Evolutionary conservation across 1,140 invertebrate genomes (phyloP).

Genomic region (Platyscapa corneri): DNA sequence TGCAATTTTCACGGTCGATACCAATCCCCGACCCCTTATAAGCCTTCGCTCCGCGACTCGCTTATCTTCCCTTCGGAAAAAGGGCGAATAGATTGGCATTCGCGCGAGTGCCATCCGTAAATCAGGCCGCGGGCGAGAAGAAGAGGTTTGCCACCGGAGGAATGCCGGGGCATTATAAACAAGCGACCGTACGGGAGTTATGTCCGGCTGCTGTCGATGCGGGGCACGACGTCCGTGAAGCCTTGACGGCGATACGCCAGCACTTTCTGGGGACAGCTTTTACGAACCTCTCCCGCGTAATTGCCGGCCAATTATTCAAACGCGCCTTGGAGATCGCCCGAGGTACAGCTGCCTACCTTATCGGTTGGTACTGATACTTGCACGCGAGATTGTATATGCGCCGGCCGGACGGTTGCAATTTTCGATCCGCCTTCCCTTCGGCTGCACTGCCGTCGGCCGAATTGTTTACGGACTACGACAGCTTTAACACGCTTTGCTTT

Average conservation of each 20-base stretch:
- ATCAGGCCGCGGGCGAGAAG: slow-evolving; percentile 39
- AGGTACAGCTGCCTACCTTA: slow-evolving; percentile 67
- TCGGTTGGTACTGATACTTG: slow-evolving; percentile 60
- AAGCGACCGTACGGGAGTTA: slow-evolving; percentile 45
- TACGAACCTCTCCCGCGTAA: no score
- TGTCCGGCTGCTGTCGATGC: slow-evolving; percentile 24
- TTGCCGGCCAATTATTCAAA: slow-evolving; percentile 65
- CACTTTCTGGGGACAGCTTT: slow-evolving; percentile 53
- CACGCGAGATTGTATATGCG: not conserved
- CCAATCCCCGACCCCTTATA: slow-evolving; percentile 34
- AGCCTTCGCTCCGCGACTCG: not conserved
- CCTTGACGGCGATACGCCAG: slow-evolving; percentile 44
- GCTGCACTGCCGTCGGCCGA: not conserved
- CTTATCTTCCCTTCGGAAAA: not conserved
- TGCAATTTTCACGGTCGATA: slow-evolving; percentile 72
- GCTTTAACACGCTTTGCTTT: not conserved
- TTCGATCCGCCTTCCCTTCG: slow-evolving; percentile 38
- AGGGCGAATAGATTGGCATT: not conserved
- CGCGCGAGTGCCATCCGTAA: slow-evolving; percentile 47
- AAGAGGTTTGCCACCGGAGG: no score
- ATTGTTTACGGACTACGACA: not conserved
- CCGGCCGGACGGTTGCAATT: not conserved
- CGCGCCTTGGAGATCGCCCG: slow-evolving; percentile 31
- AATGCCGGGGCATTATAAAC: slow-evolving; percentile 6
- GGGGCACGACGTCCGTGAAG: no score